Conservation (phyloP, 2,113 vertebrate species). For the Aphelocoma coerulescens region DNA sequence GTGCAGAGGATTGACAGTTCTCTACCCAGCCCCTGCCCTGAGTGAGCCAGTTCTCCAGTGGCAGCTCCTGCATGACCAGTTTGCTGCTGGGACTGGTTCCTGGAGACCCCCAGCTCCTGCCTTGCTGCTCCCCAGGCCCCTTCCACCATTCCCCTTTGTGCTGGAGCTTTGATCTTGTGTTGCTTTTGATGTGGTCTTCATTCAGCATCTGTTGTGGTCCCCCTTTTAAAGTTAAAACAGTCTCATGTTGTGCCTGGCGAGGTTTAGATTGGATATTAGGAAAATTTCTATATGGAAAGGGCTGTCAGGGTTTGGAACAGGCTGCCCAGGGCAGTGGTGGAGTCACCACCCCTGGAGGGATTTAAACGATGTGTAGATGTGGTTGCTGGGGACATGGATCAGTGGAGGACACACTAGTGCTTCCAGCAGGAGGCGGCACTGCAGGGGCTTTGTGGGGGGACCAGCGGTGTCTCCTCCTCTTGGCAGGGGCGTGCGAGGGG, state of each 20-base stretch:
- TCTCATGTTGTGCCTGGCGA: background rate
- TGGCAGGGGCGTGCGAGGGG: background rate
- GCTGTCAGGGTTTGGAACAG: background rate
- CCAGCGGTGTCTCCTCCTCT: background rate
- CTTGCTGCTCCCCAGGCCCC: background rate
- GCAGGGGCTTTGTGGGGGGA: background rate
- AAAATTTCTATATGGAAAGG: background rate
- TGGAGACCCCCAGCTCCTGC: background rate
- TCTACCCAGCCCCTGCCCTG: background rate
- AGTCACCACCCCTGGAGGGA: rapidly evolving
- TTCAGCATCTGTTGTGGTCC: background rate
- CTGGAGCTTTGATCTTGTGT: background rate
- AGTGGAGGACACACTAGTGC: background rate
- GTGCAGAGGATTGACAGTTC: background rate
- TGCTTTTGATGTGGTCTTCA: background rate
- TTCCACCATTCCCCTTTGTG: background rate
- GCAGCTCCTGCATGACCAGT: background rate
- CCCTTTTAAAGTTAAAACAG: background rate
- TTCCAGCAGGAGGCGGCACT: background rate
- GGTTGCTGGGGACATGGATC: background rate
- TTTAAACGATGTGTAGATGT: background rate
- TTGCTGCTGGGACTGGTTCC: background rate
- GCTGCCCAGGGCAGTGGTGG: background rate
- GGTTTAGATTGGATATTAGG: background rate
- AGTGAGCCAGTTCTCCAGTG: background rate